Evolutionary conservation across 2,888 invertebrate species (phyloP).

Genomic region (Drosophila koepferae): DNA sequence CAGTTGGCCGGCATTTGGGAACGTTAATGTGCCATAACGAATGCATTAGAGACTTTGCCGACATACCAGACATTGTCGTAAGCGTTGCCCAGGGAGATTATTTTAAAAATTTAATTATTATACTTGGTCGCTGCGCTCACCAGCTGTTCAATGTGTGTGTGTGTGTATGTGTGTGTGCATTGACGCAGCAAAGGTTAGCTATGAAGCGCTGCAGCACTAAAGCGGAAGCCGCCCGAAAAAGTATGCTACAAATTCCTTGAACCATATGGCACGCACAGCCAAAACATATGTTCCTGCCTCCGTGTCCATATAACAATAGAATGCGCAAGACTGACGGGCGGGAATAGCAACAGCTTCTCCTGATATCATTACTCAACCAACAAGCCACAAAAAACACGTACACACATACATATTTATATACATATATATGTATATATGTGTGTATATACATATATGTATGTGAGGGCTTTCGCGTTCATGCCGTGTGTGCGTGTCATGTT

Average conservation of each 20-base stretch:
- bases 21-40: constrained; percentile 79
- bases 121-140: neutral
- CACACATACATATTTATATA: constrained; percentile 8
- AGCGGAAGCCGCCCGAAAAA: constrained; percentile 48
- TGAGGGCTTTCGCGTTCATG: constrained; percentile 33
- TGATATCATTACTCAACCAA: constrained; percentile 77
- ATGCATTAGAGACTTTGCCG: constrained; percentile 72
- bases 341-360: constrained; percentile 64
- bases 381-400: constrained; percentile 52
- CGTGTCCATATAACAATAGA: constrained; percentile 45
- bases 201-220: constrained; percentile 14
- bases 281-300: constrained; percentile 69
- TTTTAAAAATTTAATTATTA: constrained; percentile 75
- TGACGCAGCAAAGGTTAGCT: constrained; percentile 3
- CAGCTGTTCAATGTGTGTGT: neutral
- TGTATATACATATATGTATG: neutral
- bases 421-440: neutral
- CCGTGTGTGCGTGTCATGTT: constrained; percentile 49
- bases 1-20: constrained; percentile 66
- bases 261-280: constrained; percentile 44
- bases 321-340: constrained; percentile 17
- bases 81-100: constrained; percentile 49
- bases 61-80: constrained; percentile 15
- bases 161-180: neutral
- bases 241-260: constrained; percentile 50